Evolutionary conservation across 2,797 vertebrate genomes (phyloP).

Genomic region (Sternotherus odoratus): DNA sequence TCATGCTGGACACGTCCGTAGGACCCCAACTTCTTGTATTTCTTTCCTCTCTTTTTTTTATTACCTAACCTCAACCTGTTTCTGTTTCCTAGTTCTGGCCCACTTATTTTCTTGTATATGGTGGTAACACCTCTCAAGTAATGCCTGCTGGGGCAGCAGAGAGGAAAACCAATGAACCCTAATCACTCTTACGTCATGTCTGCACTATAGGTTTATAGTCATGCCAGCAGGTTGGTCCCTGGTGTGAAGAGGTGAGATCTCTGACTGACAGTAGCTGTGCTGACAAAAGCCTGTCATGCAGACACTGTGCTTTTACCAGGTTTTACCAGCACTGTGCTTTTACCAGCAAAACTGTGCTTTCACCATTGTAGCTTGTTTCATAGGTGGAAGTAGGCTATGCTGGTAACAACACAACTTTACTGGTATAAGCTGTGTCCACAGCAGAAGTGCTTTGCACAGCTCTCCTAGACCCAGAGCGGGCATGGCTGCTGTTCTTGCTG

Average conservation of each 20-base stretch:
- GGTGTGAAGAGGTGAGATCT: background rate
- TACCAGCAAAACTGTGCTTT: background rate
- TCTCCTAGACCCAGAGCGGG: background rate
- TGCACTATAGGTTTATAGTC: background rate
- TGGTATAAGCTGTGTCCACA: background rate
- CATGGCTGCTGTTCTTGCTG: background rate
- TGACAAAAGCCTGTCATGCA: background rate
- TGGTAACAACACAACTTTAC: background rate
- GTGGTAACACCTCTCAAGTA: background rate
- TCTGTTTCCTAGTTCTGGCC: background rate
- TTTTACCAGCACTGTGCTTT: background rate
- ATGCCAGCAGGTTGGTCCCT: background rate
- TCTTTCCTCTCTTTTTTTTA: background rate
- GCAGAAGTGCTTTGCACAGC: background rate
- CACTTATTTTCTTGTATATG: background rate
- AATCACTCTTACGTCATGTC: background rate
- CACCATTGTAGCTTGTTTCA: background rate
- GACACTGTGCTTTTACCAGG: background rate
- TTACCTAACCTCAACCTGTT: fast-evolving
- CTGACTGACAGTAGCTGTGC: background rate
- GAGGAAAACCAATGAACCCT: background rate
- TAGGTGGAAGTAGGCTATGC: background rate
- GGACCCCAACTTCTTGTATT: background rate
- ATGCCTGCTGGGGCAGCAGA: background rate
- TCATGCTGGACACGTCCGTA: background rate